Conservation (phyloP, 2,113 vertebrate genomes). For the Chloropsis hardwickii region DNA sequence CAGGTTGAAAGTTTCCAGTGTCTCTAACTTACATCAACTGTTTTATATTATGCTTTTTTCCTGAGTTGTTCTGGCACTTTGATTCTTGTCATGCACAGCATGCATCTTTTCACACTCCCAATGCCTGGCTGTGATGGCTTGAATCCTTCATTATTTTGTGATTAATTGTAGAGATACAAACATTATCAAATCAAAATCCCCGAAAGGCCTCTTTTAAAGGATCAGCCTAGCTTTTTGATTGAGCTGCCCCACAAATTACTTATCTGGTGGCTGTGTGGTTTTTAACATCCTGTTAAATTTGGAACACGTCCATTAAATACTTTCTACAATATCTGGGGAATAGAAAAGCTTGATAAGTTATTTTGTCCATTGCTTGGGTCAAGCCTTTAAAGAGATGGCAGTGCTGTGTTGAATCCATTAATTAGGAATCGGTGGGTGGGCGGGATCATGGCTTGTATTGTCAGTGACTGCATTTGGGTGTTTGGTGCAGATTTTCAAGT, state of each 20-base stretch:
- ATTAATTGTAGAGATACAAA: slow-evolving; percentile 42
- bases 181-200: slow-evolving; percentile 42
- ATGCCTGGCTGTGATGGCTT: not conserved
- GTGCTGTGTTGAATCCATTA: not conserved
- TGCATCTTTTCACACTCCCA: slow-evolving; percentile 12
- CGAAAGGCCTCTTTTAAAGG: not conserved
- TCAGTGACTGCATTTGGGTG: not conserved
- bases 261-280: slow-evolving; percentile 58
- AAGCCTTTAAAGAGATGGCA: not conserved
- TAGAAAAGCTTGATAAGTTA: slow-evolving; percentile 5
- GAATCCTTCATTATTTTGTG: slow-evolving; percentile 33
- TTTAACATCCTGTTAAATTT: slow-evolving; percentile 61
- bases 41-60: not conserved
- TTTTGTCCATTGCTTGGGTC: not conserved
- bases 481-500: not conserved
- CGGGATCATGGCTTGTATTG: not conserved
- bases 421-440: not conserved
- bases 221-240: slow-evolving; percentile 42
- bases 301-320: slow-evolving; percentile 44
- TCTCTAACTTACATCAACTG: not conserved
- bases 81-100: slow-evolving; percentile 9
- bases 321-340: slow-evolving; percentile 36
- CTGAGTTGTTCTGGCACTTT: slow-evolving; percentile 2
- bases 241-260: slow-evolving; percentile 42
- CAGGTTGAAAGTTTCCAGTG: not conserved